Evolutionary conservation across 2,888 invertebrate species (phyloP).

Genomic region (Horisme vitalbata): DNA sequence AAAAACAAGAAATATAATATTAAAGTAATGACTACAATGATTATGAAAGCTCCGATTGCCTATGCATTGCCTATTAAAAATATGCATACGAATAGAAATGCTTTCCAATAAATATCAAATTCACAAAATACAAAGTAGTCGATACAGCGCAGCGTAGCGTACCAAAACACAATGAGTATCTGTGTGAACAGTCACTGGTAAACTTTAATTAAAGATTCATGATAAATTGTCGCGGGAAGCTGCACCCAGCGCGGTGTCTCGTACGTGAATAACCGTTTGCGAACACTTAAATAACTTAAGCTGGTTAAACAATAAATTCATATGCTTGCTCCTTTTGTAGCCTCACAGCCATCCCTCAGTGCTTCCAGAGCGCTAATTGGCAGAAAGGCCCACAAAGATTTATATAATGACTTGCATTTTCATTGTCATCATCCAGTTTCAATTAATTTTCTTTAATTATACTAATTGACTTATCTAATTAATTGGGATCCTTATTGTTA

Average conservation of each 20-base stretch:
- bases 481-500: no score
- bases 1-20: no score
- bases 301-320: conserved; percentile 78
- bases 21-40: no score
- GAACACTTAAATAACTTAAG: conserved; percentile 78
- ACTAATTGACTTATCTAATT: no score
- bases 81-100: background rate
- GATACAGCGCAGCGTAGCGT: conserved; percentile 34
- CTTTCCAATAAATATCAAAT: conserved; percentile 6
- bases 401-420: conserved; percentile 1
- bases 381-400: background rate
- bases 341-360: conserved; percentile 39
- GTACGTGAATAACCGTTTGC: conserved; percentile 73
- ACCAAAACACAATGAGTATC: conserved; percentile 64
- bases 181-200: conserved; percentile 68
- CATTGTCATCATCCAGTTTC: no score
- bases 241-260: conserved; percentile 71
- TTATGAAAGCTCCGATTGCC: no score
- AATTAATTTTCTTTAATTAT: no score
- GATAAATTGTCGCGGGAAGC: conserved; percentile 80
- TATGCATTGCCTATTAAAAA: no score
- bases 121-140: conserved; percentile 36
- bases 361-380: conserved; percentile 71
- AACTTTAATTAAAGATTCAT: conserved; percentile 83
- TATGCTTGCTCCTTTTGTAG: conserved; percentile 69